Evolutionary conservation across 2,797 vertebrate species (phyloP).

Genomic region (Rousettus madagascariensis): DNA sequence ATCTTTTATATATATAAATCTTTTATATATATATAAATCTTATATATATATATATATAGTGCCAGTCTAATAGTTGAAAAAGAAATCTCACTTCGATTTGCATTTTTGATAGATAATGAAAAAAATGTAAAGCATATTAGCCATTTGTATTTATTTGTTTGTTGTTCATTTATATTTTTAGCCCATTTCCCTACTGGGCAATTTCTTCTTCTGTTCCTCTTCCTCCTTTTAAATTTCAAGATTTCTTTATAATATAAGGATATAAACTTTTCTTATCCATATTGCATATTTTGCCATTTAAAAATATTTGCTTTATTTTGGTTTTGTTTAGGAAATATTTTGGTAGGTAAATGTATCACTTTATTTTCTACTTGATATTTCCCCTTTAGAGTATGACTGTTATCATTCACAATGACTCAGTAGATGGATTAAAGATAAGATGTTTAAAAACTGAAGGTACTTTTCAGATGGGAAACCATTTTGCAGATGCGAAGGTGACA

Average conservation of each 20-base stretch:
- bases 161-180: background rate
- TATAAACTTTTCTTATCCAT: background rate
- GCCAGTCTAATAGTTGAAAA: background rate
- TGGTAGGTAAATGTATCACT: background rate
- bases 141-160: background rate
- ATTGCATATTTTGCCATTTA: background rate
- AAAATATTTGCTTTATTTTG: background rate
- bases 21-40: too few species aligned
- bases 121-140: background rate
- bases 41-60: too few species aligned
- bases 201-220: background rate
- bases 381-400: background rate
- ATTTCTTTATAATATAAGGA: background rate
- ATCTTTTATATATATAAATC: too few species aligned
- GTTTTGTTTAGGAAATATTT: background rate
- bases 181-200: background rate
- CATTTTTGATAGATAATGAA: background rate
- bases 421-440: constrained; percentile 23
- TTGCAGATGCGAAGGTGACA: background rate
- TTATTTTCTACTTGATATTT: background rate
- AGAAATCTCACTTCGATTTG: background rate
- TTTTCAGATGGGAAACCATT: background rate
- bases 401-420: background rate
- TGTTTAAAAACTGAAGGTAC: background rate
- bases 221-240: background rate